A percentile compares a stretch with the other conserved stretches of the same genome.
Conservation (phyloP, 2,888 invertebrate species). For the Lasioglossum morio region DNA sequence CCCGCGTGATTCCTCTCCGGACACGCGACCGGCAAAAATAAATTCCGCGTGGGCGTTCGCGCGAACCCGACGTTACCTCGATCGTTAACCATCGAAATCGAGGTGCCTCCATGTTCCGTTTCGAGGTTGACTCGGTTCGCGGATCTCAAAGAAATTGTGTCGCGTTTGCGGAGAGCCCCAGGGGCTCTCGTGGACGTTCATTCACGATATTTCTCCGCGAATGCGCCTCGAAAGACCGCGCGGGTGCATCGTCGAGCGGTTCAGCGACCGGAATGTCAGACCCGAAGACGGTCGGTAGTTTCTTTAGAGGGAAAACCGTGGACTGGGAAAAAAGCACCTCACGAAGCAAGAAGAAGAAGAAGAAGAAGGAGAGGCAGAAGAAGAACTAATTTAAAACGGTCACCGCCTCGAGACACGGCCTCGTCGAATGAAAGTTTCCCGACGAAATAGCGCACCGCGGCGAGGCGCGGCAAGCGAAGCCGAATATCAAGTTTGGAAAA, state of each 20-base stretch:
- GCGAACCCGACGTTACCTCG: constrained; percentile 47
- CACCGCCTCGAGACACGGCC: constrained; percentile 15
- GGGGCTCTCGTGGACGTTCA: not conserved
- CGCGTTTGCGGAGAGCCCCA: not conserved
- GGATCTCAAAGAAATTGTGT: not conserved
- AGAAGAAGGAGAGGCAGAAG: constrained; percentile 2
- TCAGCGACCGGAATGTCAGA: constrained; percentile 6
- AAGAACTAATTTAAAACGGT: constrained; percentile 47
- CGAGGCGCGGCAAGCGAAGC: not conserved
- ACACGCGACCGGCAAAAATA: constrained; percentile 39
- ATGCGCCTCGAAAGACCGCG: not conserved
- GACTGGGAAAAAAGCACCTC: constrained; percentile 14
- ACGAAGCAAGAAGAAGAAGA: not conserved
- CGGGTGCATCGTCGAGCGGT: not conserved
- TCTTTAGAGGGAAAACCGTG: constrained; percentile 6
- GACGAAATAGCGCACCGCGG: not conserved
- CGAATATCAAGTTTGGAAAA: constrained; percentile 4
- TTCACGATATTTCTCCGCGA: not conserved
- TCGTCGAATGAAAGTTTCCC: constrained; percentile 14
- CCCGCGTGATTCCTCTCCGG: constrained; percentile 48
- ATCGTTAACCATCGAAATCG: constrained; percentile 34
- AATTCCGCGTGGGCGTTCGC: constrained; percentile 39
- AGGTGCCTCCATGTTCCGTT: not conserved
- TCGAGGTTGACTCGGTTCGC: not conserved
- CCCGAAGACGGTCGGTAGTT: not conserved